These are phyloP conservation scores for Desoria tigrina DNA, from an alignment of 2,888 invertebrate genomes.

Conservation along the genomic window DNA sequence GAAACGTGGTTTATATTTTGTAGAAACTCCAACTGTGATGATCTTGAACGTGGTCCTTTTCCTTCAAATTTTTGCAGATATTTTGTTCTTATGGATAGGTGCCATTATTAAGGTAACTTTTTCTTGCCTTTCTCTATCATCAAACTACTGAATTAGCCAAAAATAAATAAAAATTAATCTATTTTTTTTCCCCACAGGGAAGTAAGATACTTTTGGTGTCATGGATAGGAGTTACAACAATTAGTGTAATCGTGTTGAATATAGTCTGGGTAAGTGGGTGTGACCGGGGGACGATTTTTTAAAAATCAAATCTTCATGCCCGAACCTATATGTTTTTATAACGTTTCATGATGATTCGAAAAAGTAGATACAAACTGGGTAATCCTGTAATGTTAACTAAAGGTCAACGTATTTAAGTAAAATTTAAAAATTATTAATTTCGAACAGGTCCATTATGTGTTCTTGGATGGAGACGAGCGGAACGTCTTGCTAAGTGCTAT, in stretches of 20 bases:
- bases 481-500: slow-evolving; percentile 34
- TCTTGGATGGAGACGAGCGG: slow-evolving; percentile 21
- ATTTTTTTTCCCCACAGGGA: no score
- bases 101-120: slow-evolving; percentile 36
- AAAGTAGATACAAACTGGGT: no score
- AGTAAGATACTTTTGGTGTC: slow-evolving; percentile 32
- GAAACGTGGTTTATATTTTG: no score
- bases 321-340: no score
- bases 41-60: slow-evolving; percentile 41
- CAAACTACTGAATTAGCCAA: background rate
- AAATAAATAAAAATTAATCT: no score
- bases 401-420: no score
- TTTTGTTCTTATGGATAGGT: slow-evolving; percentile 41
- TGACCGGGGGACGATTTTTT: no score
- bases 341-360: no score
- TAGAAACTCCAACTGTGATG: slow-evolving; percentile 43
- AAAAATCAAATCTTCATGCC: no score
- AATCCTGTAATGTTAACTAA: no score
- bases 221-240: slow-evolving; percentile 41
- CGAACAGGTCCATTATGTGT: slow-evolving; percentile 38
- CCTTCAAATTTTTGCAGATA: slow-evolving; percentile 42
- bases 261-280: slow-evolving; percentile 45
- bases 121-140: no score
- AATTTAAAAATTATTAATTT: no score
- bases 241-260: slow-evolving; percentile 32